phyloP scores from a whole-genome alignment of 2,797 vertebrate species.

The Manis pentadactyla region DNA sequence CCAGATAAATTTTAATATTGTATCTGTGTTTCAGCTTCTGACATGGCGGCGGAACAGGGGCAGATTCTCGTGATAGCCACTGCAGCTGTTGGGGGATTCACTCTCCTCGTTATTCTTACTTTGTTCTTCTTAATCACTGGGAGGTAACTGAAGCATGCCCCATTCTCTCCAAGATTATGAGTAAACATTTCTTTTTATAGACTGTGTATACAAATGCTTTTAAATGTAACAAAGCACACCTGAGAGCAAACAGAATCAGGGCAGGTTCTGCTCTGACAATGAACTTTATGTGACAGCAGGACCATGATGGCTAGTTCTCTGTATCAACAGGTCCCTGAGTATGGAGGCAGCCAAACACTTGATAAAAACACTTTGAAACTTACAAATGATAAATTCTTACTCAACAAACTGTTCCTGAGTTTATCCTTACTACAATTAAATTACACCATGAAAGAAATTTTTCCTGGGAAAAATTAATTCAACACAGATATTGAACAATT shows the following conservation, averaged over 20 bases:
- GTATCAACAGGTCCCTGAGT: neutral
- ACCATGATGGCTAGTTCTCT: neutral
- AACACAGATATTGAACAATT: neutral
- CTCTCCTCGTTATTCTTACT: constrained; percentile 96
- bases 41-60: constrained; percentile 95
- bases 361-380: neutral
- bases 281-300: neutral
- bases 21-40: constrained; percentile 92
- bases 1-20: constrained; percentile 7
- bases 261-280: neutral
- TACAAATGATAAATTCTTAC: neutral
- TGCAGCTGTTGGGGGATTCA: constrained; percentile 96
- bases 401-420: neutral
- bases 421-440: neutral
- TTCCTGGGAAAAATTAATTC: neutral
- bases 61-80: constrained; percentile 97
- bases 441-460: neutral
- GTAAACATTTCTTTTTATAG: neutral
- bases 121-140: constrained; percentile 98
- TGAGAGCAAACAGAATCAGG: neutral
- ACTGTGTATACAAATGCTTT: neutral
- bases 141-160: constrained; percentile 88
- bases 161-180: neutral
- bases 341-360: neutral
- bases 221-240: neutral